These are phyloP conservation scores for Capreolus pygargus DNA, from an alignment of 2,113 vertebrate species.

Conservation along the genomic window DNA sequence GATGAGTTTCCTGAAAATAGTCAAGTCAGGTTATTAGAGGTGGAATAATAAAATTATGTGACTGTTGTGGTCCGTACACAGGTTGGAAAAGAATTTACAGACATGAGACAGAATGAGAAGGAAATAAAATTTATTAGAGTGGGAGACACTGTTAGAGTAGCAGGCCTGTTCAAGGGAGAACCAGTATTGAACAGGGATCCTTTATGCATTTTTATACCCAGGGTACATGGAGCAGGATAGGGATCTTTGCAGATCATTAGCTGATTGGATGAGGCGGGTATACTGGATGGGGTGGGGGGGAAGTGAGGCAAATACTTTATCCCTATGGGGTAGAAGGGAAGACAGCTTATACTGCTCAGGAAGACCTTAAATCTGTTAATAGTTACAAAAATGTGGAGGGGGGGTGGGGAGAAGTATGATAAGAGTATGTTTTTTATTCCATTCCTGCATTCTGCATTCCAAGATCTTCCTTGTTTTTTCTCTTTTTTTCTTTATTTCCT, in stretches of 20 bases:
- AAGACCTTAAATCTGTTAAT: background rate
- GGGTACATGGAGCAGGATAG: background rate
- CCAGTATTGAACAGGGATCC: fast-evolving
- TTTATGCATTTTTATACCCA: background rate
- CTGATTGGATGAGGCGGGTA: background rate
- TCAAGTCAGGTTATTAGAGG: background rate
- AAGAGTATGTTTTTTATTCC: background rate
- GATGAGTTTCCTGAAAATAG: background rate
- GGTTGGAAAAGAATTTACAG: background rate
- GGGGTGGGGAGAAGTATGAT: background rate
- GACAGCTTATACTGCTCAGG: background rate
- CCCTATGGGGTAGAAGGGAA: background rate
- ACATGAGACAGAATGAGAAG: background rate
- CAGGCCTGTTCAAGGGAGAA: background rate
- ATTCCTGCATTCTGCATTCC: background rate
- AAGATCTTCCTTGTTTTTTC: background rate
- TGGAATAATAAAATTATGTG: background rate
- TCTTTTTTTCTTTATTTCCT: background rate
- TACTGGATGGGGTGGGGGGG: background rate
- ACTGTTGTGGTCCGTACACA: fast-evolving
- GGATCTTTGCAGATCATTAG: background rate
- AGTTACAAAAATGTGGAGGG: background rate
- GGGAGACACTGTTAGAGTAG: background rate
- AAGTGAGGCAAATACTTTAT: background rate
- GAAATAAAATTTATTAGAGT: background rate